Evolutionary conservation across 1,140 invertebrate species (phyloP).

Genomic region (Argopecten irradians): DNA sequence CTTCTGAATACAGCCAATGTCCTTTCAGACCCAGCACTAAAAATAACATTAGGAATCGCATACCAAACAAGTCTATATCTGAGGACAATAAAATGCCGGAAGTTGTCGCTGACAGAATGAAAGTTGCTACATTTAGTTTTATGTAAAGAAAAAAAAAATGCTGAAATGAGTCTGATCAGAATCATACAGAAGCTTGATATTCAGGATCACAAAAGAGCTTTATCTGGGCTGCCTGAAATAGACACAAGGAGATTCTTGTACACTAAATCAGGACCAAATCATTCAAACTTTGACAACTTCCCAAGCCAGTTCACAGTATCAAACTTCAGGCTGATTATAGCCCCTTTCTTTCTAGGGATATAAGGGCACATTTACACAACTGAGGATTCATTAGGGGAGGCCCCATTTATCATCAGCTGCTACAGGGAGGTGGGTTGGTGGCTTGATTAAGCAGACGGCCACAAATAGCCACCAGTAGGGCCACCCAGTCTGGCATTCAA

Average conservation of each 20-base stretch:
- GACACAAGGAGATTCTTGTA: background rate
- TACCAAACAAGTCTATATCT: background rate
- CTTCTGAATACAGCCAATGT: background rate
- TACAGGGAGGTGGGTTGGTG: background rate
- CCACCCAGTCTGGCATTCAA: slow-evolving; percentile 20
- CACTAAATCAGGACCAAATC: background rate
- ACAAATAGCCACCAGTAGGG: slow-evolving; percentile 8
- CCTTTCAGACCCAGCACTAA: background rate
- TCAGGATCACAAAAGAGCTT: background rate
- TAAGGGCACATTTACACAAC: slow-evolving; percentile 1
- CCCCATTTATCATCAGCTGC: slow-evolving; percentile 6
- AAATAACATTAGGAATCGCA: background rate
- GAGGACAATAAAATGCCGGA: background rate
- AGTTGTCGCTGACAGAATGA: background rate
- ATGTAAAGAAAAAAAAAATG: background rate
- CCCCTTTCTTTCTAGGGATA: background rate
- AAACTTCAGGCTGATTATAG: slow-evolving; percentile 5
- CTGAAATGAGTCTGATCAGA: background rate
- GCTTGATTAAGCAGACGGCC: background rate
- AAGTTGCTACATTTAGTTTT: background rate
- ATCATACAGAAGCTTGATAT: background rate
- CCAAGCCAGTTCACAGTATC: slow-evolving; percentile 8
- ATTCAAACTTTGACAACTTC: slow-evolving; percentile 22
- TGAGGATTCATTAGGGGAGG: slow-evolving; percentile 14
- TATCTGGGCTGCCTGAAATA: background rate